phyloP scores from a whole-genome alignment of 2,797 vertebrate genomes.

The Urophycis tenuis region DNA sequence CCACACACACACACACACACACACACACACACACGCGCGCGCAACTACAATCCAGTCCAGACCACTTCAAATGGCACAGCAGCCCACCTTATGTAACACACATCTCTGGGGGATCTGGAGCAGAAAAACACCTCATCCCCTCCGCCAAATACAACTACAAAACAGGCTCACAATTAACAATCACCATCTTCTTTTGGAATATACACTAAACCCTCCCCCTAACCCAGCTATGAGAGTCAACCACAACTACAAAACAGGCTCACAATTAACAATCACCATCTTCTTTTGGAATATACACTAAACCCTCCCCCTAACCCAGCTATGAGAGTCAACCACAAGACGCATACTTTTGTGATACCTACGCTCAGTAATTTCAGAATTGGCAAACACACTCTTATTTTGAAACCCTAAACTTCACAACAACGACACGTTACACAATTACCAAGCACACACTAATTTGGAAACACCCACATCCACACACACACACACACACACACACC shows the following conservation, averaged over 20 bases:
- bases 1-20: constrained; percentile 13
- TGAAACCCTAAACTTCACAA: neutral
- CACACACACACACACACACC: neutral
- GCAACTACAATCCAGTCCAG: constrained; percentile 41
- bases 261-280: neutral
- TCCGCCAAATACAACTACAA: neutral
- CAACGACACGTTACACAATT: neutral
- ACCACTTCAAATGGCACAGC: constrained; percentile 47
- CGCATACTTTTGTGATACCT: neutral
- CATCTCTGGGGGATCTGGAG: constrained; percentile 56
- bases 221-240: neutral
- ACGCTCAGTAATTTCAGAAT: neutral
- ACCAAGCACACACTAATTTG: no score
- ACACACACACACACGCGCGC: constrained; percentile 15
- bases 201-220: neutral
- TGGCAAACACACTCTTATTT: neutral
- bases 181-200: neutral
- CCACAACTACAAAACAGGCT: no score
- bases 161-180: neutral
- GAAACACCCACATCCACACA: neutral
- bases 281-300: neutral
- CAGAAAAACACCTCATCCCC: constrained; percentile 38
- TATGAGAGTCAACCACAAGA: neutral
- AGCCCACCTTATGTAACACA: constrained; percentile 59
- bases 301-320: neutral